These are phyloP conservation scores for Antheraea pernyi DNA, from an alignment of 1,140 invertebrate species.

Conservation along the genomic window DNA sequence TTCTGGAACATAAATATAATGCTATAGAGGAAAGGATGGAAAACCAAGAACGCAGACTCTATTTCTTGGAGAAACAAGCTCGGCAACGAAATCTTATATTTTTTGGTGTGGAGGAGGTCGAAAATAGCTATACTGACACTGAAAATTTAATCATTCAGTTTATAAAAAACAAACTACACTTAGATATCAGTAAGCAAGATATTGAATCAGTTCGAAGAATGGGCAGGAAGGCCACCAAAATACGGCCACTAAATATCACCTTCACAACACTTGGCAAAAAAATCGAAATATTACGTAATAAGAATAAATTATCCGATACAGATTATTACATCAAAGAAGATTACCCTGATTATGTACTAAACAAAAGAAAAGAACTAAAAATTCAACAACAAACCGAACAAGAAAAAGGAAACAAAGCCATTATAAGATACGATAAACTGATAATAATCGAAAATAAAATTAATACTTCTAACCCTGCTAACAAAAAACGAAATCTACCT, in stretches of 20 bases:
- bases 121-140: too few species aligned
- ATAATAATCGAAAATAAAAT: slow-evolving; percentile 17
- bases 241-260: slow-evolving; percentile 33
- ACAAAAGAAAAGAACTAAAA: slow-evolving; percentile 31
- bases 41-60: too few species aligned
- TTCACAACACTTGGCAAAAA: slow-evolving; percentile 30
- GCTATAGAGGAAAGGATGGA: too few species aligned
- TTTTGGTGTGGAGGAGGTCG: too few species aligned
- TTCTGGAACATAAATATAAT: too few species aligned
- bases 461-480: slow-evolving; percentile 18
- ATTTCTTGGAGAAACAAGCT: too few species aligned
- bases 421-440: slow-evolving; percentile 34
- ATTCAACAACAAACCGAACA: slow-evolving; percentile 19
- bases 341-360: slow-evolving; percentile 26
- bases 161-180: too few species aligned
- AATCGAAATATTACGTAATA: slow-evolving; percentile 38
- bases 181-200: slow-evolving; percentile 21
- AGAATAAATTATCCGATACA: slow-evolving; percentile 24
- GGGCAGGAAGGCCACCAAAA: slow-evolving; percentile 29
- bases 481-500: slow-evolving; percentile 30
- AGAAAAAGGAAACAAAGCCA: slow-evolving; percentile 27
- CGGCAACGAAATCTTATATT: too few species aligned
- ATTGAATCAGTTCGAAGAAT: slow-evolving; percentile 31
- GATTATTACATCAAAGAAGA: slow-evolving; percentile 36
- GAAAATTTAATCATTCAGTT: slow-evolving; percentile 28